Evolutionary conservation across 2,797 vertebrate genomes (phyloP).

Genomic region (Sylvia borin): DNA sequence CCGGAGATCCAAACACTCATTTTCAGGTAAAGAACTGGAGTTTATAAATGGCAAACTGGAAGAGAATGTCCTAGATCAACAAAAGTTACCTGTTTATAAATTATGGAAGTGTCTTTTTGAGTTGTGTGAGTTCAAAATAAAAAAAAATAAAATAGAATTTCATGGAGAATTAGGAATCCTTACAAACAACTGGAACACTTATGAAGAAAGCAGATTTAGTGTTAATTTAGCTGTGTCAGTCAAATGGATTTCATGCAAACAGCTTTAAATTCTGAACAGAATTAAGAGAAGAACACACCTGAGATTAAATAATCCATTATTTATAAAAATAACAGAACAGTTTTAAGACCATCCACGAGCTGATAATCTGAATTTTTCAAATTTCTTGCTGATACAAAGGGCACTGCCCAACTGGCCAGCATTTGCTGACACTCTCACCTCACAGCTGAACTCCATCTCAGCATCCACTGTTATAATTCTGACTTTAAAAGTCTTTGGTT

Average conservation of each 20-base stretch:
- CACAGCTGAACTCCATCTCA: conserved; percentile 94
- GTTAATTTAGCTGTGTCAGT: not conserved
- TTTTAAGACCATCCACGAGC: not conserved
- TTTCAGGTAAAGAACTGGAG: not conserved
- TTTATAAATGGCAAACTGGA: not conserved
- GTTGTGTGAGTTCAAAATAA: not conserved
- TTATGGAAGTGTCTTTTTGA: not conserved
- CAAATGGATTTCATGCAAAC: not conserved
- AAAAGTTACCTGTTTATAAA: not conserved
- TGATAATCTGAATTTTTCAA: not conserved
- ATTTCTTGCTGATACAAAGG: not conserved
- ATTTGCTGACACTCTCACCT: conserved; percentile 76
- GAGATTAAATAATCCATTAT: not conserved
- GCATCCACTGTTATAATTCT: conserved; percentile 93
- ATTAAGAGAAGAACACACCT: not conserved
- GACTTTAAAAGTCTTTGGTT: conserved; percentile 93
- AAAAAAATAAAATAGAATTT: not conserved
- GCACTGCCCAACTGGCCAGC: not conserved
- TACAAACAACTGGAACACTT: not conserved
- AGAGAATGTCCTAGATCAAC: not conserved
- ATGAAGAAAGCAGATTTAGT: not conserved
- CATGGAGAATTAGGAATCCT: not conserved
- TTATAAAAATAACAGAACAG: not conserved
- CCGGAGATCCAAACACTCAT: not conserved
- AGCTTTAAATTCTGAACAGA: not conserved